phyloP scores from a whole-genome alignment of 2,113 vertebrate species.

The Calidris pugnax region DNA sequence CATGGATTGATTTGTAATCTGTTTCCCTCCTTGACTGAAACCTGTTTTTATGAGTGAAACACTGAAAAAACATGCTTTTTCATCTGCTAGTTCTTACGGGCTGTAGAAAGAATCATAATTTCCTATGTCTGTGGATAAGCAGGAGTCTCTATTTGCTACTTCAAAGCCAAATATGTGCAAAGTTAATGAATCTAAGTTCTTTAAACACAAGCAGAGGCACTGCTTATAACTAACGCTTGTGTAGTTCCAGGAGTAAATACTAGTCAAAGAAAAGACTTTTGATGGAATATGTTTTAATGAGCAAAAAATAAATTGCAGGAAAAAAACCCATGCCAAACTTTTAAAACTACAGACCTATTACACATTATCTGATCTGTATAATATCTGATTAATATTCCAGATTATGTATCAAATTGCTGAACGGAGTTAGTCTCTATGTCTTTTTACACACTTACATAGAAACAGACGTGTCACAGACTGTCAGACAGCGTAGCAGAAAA shows the following conservation, averaged over 20 bases:
- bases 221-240: neutral
- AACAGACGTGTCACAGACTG: neutral
- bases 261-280: neutral
- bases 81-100: conserved; percentile 1
- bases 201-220: conserved; percentile 1
- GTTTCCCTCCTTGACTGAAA: conserved; percentile 30
- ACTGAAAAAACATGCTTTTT: conserved; percentile 18
- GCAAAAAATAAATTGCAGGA: neutral
- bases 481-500: neutral
- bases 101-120: conserved; percentile 9
- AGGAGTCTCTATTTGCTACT: neutral
- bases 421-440: neutral
- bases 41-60: conserved; percentile 17
- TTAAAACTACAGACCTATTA: neutral
- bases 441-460: neutral
- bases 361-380: neutral
- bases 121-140: neutral
- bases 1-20: conserved; percentile 31
- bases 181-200: conserved; percentile 25
- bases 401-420: neutral
- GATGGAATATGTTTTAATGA: neutral
- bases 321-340: neutral
- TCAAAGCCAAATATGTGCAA: conserved; percentile 30
- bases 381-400: neutral
- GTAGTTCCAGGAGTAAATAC: neutral